These are phyloP conservation scores for Tenthredo livida DNA, from an alignment of 2,888 invertebrate species.

Conservation along the genomic window DNA sequence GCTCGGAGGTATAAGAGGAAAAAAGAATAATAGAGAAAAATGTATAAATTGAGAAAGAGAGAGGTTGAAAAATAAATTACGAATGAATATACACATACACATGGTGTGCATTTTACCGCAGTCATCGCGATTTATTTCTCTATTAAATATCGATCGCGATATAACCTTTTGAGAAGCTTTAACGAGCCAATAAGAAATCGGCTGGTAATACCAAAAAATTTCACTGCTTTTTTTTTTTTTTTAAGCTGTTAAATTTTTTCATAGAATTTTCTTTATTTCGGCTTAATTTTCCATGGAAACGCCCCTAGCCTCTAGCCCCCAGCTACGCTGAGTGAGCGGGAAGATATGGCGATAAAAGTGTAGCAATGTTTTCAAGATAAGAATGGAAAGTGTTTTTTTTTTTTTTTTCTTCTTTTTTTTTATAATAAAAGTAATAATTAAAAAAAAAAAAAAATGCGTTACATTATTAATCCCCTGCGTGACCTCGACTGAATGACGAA, in stretches of 20 bases:
- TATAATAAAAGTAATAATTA: not conserved
- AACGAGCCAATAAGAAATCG: no score
- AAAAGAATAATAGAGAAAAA: not conserved
- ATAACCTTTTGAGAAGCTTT: not conserved
- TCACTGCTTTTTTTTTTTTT: not conserved
- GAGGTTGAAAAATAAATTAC: not conserved
- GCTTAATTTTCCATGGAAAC: not conserved
- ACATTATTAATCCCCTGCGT: conserved; percentile 28
- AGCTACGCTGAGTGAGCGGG: not conserved
- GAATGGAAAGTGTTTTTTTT: not conserved
- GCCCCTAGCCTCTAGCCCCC: not conserved
- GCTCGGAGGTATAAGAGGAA: not conserved
- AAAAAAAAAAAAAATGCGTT: conserved; percentile 19
- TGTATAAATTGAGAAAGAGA: not conserved
- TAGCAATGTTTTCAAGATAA: conserved; percentile 32
- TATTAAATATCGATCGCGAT: not conserved
- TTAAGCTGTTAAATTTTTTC: not conserved
- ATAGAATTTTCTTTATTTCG: not conserved
- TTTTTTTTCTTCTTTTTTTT: no score
- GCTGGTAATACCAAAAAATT: no score
- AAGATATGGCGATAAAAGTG: conserved; percentile 19
- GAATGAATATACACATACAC: no score
- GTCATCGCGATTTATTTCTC: not conserved
- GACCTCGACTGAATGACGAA: conserved; percentile 13
- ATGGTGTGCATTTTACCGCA: not conserved